Evolutionary conservation across 1,140 invertebrate genomes (phyloP).

Genomic region (Drosophila triauraria): DNA sequence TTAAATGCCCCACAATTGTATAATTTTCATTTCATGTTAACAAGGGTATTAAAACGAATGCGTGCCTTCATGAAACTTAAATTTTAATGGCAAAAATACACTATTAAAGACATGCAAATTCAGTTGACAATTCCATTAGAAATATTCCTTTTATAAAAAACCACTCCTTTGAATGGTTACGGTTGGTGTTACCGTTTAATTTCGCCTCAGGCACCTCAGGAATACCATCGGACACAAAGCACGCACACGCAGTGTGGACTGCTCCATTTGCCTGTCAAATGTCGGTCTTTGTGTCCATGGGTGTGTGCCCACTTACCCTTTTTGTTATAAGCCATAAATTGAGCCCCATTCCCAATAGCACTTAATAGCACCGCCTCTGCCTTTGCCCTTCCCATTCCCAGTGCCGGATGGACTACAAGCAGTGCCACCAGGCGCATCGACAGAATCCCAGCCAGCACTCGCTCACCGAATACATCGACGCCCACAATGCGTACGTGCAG

Average conservation of each 20-base stretch:
- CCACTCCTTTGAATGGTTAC: neutral
- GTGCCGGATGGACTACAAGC: conserved; percentile 94
- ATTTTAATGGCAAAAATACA: neutral
- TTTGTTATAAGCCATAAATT: conserved; percentile 54
- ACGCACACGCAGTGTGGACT: conserved; percentile 26
- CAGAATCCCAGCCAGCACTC: conserved; percentile 88
- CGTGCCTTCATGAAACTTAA: neutral
- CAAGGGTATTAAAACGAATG: neutral
- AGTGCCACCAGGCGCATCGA: conserved; percentile 91
- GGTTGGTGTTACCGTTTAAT: neutral
- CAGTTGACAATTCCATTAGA: neutral
- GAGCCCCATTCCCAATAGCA: conserved; percentile 9
- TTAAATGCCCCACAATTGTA: neutral
- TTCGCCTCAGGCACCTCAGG: neutral
- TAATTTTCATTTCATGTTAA: neutral
- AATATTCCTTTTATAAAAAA: neutral
- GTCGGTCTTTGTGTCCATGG: conserved; percentile 5
- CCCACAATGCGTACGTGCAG: conserved; percentile 97
- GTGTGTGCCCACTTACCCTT: conserved; percentile 26
- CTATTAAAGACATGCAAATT: neutral
- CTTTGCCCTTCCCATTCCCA: conserved; percentile 83
- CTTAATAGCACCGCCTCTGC: neutral
- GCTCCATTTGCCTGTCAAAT: conserved; percentile 1
- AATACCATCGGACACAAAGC: neutral
- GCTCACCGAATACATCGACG: conserved; percentile 93